Conservation (phyloP, 92 coral and sea anemone species). For the Zoanthus gigantus region DNA sequence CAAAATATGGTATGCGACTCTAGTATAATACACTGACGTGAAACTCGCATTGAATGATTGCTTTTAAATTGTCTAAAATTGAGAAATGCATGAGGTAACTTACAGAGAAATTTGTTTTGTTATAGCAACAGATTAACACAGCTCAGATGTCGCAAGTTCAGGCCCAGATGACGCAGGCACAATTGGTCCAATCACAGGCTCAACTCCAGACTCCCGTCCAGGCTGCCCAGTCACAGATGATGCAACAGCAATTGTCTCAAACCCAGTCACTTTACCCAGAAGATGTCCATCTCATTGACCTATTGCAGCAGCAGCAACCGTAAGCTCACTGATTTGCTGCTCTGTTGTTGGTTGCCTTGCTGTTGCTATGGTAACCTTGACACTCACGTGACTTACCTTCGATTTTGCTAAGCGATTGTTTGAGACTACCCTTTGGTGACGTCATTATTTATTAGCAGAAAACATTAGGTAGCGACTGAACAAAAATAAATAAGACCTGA, state of each 20-base stretch:
- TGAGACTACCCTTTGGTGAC: too few relatives aligned
- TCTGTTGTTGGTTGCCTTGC: not conserved
- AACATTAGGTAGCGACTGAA: too few relatives aligned
- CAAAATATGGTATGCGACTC: too few relatives aligned
- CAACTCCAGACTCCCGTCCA: slow-evolving; percentile 74
- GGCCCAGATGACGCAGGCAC: slow-evolving; percentile 88
- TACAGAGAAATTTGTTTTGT: not conserved
- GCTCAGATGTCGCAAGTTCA: slow-evolving; percentile 36
- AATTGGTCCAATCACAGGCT: slow-evolving; percentile 84
- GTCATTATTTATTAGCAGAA: too few relatives aligned
- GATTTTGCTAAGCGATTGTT: too few relatives aligned
- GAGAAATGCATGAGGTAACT: not conserved
- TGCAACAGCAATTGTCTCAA: slow-evolving; percentile 74
- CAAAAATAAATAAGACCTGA: too few relatives aligned
- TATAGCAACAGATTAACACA: not conserved
- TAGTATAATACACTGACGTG: too few relatives aligned
- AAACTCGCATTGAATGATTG: too few relatives aligned
- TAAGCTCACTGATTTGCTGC: not conserved
- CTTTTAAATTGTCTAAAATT: too few relatives aligned
- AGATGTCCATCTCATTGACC: slow-evolving; percentile 76
- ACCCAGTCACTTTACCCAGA: slow-evolving; percentile 72
- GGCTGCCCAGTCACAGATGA: slow-evolving; percentile 84
- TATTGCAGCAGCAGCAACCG: slow-evolving; percentile 51
- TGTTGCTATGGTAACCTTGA: not conserved
- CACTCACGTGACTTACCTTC: not conserved